phyloP scores from a whole-genome alignment of 2,113 vertebrate genomes.

The human (Homo sapiens) region GRCh38 chrX:107676501-107677000 shows the following conservation, averaged over 20 bases:
- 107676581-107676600: not conserved
- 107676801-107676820: not conserved
- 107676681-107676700: not conserved
- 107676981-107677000: not conserved
- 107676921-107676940: not conserved
- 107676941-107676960: slow-evolving; percentile 27
- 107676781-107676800: not conserved
- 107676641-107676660: not conserved
- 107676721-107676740: not conserved
- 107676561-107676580: not conserved
- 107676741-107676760: not conserved
- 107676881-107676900: not conserved
- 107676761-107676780: slow-evolving; percentile 25
- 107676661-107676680: not conserved
- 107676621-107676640: not conserved
- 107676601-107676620: not conserved
- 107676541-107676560: not conserved
- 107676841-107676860: not conserved
- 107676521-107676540: not conserved
- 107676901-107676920: not conserved
- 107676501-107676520: not conserved
- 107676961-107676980: not conserved
- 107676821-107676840: not conserved
- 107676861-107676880: not conserved
- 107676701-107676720: slow-evolving; percentile 10